Evolutionary conservation across 1,140 invertebrate species (phyloP), one percentile per base, ranked within the genome.

Genomic region (Trichomalopsis sarcophagae): DNA sequence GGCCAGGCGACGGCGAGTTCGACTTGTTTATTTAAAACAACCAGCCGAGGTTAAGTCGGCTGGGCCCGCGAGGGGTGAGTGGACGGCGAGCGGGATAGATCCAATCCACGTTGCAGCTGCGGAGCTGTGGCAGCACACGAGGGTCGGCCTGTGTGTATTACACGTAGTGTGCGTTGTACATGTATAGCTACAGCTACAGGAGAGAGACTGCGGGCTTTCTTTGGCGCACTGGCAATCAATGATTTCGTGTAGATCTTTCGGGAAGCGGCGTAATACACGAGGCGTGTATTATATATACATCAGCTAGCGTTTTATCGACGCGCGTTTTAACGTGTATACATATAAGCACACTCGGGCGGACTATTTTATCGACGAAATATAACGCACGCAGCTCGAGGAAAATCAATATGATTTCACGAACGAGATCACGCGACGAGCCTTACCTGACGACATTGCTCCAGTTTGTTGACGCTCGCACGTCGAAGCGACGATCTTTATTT

Each of bases 361-460:
- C 68, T 71, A n/a, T 71, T 71, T 71, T 71, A 71, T 71, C 68
- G 68, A 71, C 68, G 68, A 30, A 71, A 71, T 33, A 71, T 33
- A 71, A 71, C 55, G 55, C 55, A 62, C 68, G 23, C 23, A 36
- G 33, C 68, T 71, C 68, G 68, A 33, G 2, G 55, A 30, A 71
- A 71, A 71, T 71, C 68, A 71, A 75, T 75, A 40, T 75, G 75
- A 77, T 77, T 27, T 47, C 33, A 47, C 75, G 75, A 55, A 77
- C 36, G 75, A 44, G 75, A 27, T 23, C 40, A 73, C 27, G 69
- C 69, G 69, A 73, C 55, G 55, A 75, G 13, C 13, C 74, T 76
- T 84, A 84, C 82, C 82, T 83, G 82, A 83, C 74, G 82, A 76
- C 82, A 83, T 83, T 10, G 47, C 82, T 83, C 74, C 74, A 82